Evolutionary conservation across 2,888 invertebrate genomes (phyloP).

Genomic region (Caenorhabditis sp.): DNA sequence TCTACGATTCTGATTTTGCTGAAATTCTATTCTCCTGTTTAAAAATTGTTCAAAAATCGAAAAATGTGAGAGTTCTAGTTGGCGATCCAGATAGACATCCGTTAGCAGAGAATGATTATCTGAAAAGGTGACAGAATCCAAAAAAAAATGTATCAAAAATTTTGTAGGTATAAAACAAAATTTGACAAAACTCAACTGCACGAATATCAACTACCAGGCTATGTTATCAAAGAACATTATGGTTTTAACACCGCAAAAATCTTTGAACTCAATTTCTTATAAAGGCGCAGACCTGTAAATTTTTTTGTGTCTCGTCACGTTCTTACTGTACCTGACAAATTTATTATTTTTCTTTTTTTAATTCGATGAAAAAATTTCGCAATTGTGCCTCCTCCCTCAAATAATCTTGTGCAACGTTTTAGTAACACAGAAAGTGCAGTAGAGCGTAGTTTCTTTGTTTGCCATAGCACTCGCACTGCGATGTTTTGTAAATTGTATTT

Average conservation of each 20-base stretch:
- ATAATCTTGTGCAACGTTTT: background rate
- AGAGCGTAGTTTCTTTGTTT: background rate
- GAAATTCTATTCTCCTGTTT: constrained; percentile 76
- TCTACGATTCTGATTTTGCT: constrained; percentile 59
- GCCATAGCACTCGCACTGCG: too few relatives aligned
- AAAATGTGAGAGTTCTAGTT: constrained; percentile 31
- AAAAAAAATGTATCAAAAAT: background rate
- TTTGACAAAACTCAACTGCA: constrained; percentile 38
- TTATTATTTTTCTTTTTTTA: too few relatives aligned
- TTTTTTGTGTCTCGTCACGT: too few relatives aligned
- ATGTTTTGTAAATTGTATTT: too few relatives aligned
- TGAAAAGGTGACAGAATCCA: constrained; percentile 20
- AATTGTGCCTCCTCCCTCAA: too few relatives aligned
- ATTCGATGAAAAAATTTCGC: too few relatives aligned
- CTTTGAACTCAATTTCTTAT: constrained; percentile 37
- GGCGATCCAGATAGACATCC: constrained; percentile 59
- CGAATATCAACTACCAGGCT: constrained; percentile 51
- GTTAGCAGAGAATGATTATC: constrained; percentile 40
- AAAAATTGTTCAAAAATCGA: constrained; percentile 60
- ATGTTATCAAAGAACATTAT: constrained; percentile 55
- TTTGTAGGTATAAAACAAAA: constrained; percentile 44
- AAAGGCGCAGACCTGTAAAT: too few relatives aligned
- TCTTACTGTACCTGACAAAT: too few relatives aligned
- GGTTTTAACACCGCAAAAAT: constrained; percentile 56
- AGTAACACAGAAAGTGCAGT: background rate